These are phyloP conservation scores for Irena cyanogastra DNA, from an alignment of 2,113 vertebrate species.

Conservation along the genomic window DNA sequence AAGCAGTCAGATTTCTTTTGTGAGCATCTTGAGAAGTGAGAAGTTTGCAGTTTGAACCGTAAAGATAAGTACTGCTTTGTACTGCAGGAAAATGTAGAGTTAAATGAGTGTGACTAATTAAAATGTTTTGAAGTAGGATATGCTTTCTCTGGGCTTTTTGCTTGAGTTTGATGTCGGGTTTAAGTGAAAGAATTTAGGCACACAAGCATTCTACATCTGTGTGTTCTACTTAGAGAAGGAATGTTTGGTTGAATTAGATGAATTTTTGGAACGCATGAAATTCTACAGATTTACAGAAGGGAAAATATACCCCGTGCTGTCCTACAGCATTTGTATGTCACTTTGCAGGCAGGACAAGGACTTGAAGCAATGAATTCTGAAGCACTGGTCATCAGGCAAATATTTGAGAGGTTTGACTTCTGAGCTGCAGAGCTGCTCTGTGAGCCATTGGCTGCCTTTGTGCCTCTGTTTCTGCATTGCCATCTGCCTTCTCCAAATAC, in stretches of 20 bases:
- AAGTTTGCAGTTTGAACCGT: not conserved
- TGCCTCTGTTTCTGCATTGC: not conserved
- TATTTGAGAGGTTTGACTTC: slow-evolving; percentile 1
- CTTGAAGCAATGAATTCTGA: not conserved
- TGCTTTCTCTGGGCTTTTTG: not conserved
- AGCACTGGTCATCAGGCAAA: not conserved
- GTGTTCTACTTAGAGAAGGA: not conserved
- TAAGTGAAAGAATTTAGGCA: not conserved
- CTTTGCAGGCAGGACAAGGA: not conserved
- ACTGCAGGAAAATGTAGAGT: not conserved
- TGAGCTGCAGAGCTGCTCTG: not conserved
- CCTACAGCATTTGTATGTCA: not conserved
- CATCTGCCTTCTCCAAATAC: slow-evolving; percentile 34
- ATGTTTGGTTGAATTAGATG: not conserved
- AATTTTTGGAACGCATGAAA: not conserved
- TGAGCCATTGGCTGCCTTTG: not conserved
- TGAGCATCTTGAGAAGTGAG: not conserved
- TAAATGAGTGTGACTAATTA: slow-evolving; percentile 12
- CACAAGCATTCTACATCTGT: not conserved
- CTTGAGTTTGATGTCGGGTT: not conserved
- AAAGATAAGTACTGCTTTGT: not conserved
- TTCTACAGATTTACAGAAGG: not conserved
- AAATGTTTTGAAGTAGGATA: not conserved
- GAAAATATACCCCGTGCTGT: not conserved
- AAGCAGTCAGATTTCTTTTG: not conserved